Evolutionary conservation across 2,113 vertebrate genomes (phyloP).

Genomic region (Calyptommatus sinebrachiatus): DNA sequence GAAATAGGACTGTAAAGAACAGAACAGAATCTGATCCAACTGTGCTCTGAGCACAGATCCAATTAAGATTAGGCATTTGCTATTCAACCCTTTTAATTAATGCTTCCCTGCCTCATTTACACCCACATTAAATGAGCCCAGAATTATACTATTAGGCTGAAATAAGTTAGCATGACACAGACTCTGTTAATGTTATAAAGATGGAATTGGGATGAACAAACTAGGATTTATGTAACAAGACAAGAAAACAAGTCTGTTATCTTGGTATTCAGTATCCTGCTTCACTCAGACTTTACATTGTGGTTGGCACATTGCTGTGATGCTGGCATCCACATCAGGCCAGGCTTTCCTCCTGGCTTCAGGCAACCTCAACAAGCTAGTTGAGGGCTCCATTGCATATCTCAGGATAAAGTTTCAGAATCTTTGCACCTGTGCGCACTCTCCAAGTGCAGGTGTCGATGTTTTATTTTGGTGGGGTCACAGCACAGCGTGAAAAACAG

Average conservation of each 20-base stretch:
- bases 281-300: background rate
- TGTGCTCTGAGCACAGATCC: background rate
- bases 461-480: no score
- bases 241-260: background rate
- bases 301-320: no score
- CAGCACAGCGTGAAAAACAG: no score
- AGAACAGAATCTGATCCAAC: conserved; percentile 8
- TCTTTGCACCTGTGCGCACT: no score
- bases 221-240: conserved; percentile 1
- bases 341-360: no score
- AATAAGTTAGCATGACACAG: background rate
- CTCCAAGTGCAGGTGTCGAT: no score
- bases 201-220: conserved; percentile 4
- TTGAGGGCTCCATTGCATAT: no score
- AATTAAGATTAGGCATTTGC: conserved; percentile 23
- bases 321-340: no score
- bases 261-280: background rate
- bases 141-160: conserved; percentile 14
- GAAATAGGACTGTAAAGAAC: background rate
- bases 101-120: conserved; percentile 11
- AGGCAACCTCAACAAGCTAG: no score
- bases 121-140: conserved; percentile 12
- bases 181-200: conserved; percentile 14
- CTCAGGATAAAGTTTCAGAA: no score
- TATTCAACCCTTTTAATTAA: conserved; percentile 21